Base-by-base conservation (phyloP, 2,888 invertebrate species). In the Pseudoips prasinana region DNA sequence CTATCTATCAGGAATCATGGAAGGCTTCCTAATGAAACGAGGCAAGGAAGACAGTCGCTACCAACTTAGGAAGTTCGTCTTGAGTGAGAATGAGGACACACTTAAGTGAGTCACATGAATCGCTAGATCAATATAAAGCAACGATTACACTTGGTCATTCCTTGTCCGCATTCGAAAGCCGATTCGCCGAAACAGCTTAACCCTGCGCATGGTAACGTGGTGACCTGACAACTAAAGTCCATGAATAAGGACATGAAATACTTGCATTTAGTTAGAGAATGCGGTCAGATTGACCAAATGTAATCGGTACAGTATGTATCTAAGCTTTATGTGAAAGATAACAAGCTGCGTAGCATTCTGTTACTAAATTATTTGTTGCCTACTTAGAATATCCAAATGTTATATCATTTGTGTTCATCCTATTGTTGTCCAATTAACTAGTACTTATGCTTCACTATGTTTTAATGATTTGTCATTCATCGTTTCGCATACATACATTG, bases 21-120 rank as follows among this genome's bases (percentile, higher is more conserved):
- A 95, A 76, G 96, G 96, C 0, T 94, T 94, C 73, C 87, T 97
- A 44, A 95, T 94, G 94, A 97, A 97, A 81, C 90, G 95, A 38
- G 96, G 96, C 1, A 95, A 96, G 77, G 96, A 96, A 72, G 96
- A 96, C 74, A 93, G 93, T 52, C 92, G 93, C 37, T 97, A 94
- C 79, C 94, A 95, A 61, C 92, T 93, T 14, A 90, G 97, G 54
- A 95, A 94, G 75, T 97, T 97, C 79, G 91, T 96, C 20, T 86
- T 97, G 20, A 93, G 91, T 29, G 95, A 95, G 79, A 90, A 92
- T 24, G 95, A 96, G 47, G 95, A 95, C 69, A 94, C 93, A 1
- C 85, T 97, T 33, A 94, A 94, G 88, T 88, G 64, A 86, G 88
- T 77, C 39, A 45, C 41, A 39, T 43, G 41, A 39, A 52, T 40